A percentile compares a stretch with the other conserved stretches of the same genome.
Conservation (phyloP, 2,113 vertebrate species). For the Thinocorus orbignyianus region DNA sequence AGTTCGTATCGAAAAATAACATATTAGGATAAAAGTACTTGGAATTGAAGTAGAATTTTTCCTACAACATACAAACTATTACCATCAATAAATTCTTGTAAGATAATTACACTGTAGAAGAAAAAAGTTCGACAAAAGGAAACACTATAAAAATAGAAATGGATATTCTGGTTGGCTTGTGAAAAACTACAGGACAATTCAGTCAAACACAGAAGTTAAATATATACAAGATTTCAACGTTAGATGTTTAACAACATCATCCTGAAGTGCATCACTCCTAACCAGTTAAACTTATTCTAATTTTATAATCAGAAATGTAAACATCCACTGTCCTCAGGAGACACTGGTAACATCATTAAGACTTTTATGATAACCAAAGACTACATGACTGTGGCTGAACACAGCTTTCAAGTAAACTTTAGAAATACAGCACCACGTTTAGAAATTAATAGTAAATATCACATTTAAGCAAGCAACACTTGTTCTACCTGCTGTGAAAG, state of each 20-base stretch:
- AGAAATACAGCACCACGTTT: background rate
- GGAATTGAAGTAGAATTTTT: background rate
- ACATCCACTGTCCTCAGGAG: background rate
- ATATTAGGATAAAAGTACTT: background rate
- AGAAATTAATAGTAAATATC: background rate
- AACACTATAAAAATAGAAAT: background rate
- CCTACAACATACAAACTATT: background rate
- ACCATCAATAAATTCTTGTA: background rate
- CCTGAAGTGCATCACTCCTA: background rate
- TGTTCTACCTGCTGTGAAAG: conserved; percentile 87
- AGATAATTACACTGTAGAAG: background rate
- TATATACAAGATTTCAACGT: background rate
- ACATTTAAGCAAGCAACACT: background rate
- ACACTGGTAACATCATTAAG: background rate
- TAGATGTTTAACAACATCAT: background rate
- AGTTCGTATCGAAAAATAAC: background rate
- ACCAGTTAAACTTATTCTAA: background rate
- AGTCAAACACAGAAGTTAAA: too few relatives aligned
- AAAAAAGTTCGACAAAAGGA: background rate
- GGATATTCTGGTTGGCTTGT: background rate
- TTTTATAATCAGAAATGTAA: background rate
- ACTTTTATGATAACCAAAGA: background rate
- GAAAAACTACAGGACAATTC: background rate
- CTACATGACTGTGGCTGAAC: background rate
- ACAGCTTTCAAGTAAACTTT: background rate